These are phyloP conservation scores for Barnardius zonarius DNA, from an alignment of 2,113 vertebrate genomes.

Conservation along the genomic window DNA sequence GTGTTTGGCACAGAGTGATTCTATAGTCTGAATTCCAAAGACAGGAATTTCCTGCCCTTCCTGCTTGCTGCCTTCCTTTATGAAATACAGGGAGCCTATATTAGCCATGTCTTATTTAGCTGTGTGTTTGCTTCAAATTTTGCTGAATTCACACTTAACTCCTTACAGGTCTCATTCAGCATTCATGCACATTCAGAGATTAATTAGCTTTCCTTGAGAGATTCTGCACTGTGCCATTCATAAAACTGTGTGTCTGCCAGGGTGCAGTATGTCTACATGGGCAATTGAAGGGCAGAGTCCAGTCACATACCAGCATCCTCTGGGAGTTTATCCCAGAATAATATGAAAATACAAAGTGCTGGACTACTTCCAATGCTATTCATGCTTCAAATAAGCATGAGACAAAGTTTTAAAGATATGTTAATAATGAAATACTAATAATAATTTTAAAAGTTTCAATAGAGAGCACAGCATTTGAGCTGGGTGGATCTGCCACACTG, in stretches of 20 bases:
- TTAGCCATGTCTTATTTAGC: background rate
- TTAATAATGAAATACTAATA: background rate
- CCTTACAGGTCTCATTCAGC: background rate
- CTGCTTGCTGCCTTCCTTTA: background rate
- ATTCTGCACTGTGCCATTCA: background rate
- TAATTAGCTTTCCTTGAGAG: background rate
- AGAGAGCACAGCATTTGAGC: background rate
- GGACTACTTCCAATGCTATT: background rate
- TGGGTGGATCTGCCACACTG: background rate
- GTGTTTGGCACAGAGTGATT: background rate
- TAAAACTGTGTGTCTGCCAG: background rate
- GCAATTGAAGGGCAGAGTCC: background rate
- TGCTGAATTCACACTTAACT: background rate
- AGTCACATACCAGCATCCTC: background rate
- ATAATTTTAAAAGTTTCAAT: background rate
- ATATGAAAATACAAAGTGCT: background rate
- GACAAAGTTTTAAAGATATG: background rate
- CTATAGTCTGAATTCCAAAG: background rate
- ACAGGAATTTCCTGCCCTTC: background rate
- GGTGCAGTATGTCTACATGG: background rate
- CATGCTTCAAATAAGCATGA: background rate
- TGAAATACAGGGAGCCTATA: background rate
- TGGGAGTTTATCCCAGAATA: background rate
- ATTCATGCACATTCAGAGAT: background rate
- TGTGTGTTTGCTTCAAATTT: background rate